phyloP scores from a whole-genome alignment of 2,113 vertebrate genomes.

The Dicaeum eximium region DNA sequence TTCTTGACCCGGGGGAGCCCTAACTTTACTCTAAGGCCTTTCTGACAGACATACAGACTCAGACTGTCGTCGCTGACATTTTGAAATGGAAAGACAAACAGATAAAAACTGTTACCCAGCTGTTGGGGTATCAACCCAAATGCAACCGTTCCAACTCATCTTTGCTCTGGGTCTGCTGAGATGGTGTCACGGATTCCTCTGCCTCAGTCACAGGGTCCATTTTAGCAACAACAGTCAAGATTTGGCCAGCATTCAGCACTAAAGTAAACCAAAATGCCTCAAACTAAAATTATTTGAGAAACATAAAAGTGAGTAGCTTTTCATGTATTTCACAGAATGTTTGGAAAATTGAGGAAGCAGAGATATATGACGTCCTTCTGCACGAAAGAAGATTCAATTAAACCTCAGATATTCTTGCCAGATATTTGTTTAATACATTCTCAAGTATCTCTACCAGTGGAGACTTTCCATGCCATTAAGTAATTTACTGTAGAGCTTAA shows the following conservation, averaged over 20 bases:
- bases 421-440: not conserved
- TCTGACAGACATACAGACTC: not conserved
- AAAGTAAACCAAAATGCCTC: not conserved
- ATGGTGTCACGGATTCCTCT: not conserved
- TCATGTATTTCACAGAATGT: not conserved
- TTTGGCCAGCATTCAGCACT: not conserved
- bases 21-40: not conserved
- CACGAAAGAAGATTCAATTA: not conserved
- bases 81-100: not conserved
- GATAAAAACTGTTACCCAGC: not conserved
- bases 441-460: not conserved
- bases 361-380: not conserved
- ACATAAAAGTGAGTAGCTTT: not conserved
- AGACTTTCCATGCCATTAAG: constrained; percentile 1
- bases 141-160: not conserved
- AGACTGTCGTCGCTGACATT: not conserved
- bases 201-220: not conserved
- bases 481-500: not conserved
- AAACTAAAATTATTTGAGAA: not conserved
- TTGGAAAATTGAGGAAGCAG: not conserved
- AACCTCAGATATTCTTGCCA: not conserved
- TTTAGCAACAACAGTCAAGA: not conserved
- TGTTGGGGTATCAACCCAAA: not conserved
- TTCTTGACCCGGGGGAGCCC: not conserved
- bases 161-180: not conserved